Percentiles rank a stretch among this genome's conserved stretches.
Conservation (phyloP, 2,113 vertebrate species). For the Climacteris rufus region DNA sequence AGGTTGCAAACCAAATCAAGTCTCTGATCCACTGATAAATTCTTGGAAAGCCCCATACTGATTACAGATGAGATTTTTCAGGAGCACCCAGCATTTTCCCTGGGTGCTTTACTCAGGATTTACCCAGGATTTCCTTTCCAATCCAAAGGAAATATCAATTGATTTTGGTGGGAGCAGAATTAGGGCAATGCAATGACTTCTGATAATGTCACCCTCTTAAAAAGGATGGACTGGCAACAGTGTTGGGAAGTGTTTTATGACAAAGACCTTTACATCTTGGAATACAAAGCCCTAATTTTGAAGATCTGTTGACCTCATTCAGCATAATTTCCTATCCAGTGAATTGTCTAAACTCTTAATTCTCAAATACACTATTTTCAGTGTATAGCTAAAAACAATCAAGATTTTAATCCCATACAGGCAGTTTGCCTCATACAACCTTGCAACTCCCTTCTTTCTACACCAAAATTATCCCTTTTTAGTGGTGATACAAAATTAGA, state of each 20-base stretch:
- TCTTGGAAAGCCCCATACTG: not conserved
- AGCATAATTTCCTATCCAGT: not conserved
- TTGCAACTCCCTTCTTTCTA: not conserved
- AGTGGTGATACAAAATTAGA: not conserved
- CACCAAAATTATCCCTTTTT: not conserved
- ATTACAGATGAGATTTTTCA: not conserved
- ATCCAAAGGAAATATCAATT: not conserved
- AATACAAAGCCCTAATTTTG: not conserved
- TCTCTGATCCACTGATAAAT: not conserved
- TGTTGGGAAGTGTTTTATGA: not conserved
- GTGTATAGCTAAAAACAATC: not conserved
- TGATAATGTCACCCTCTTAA: not conserved
- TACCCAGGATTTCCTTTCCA: not conserved
- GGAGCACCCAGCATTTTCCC: not conserved
- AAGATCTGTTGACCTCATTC: not conserved
- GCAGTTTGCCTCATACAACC: not conserved
- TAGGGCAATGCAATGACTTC: not conserved
- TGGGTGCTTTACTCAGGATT: too few species aligned
- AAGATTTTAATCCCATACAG: not conserved
- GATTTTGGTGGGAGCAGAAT: not conserved
- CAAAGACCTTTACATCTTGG: not conserved
- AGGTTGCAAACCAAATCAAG: not conserved
- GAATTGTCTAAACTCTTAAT: not conserved
- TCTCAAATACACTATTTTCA: not conserved
- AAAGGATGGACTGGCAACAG: not conserved